These are phyloP conservation scores for Nannospalax galili DNA, from an alignment of 2,113 vertebrate species.

Conservation along the genomic window DNA sequence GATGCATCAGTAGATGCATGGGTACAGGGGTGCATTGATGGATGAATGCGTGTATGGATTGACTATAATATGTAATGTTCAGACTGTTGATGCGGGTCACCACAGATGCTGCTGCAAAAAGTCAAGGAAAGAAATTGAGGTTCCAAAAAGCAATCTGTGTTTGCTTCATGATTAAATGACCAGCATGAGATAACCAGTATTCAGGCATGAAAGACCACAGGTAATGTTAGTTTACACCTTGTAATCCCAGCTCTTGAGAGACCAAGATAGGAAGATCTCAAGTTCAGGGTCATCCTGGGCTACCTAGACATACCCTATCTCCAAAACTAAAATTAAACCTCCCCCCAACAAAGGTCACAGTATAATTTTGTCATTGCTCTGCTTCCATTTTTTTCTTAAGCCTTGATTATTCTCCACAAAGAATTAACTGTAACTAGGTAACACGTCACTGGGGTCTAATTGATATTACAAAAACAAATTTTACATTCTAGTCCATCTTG, in stretches of 20 bases:
- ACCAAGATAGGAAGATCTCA: neutral
- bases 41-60: rapidly evolving
- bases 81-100: neutral
- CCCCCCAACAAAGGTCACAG: neutral
- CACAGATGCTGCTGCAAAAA: neutral
- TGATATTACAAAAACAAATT: no score
- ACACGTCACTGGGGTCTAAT: neutral
- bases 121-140: neutral
- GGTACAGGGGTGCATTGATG: neutral
- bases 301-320: neutral
- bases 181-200: neutral
- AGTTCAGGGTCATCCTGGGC: neutral
- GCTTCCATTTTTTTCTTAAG: neutral
- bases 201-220: neutral
- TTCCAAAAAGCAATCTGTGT: neutral
- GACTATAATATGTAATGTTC: neutral
- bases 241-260: neutral
- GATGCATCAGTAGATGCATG: neutral
- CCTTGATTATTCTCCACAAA: neutral
- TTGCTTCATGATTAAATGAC: neutral
- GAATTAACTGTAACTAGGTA: neutral
- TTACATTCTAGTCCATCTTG: neutral
- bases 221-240: neutral
- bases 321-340: neutral
- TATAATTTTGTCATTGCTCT: neutral